Conservation (phyloP, 2,888 invertebrate genomes). For the Caenorhabditis japonica region DNA sequence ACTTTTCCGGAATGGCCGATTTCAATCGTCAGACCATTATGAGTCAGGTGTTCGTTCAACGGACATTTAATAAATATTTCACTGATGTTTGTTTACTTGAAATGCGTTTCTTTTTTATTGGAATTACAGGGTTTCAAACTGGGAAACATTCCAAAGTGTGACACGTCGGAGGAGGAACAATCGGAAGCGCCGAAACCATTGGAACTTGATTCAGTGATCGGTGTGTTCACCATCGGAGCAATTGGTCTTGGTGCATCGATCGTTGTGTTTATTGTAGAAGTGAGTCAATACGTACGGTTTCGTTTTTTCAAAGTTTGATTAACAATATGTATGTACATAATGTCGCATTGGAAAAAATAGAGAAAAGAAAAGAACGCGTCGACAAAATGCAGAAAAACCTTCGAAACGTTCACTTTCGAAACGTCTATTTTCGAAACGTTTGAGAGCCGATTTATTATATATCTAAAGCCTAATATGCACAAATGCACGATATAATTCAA, state of each 20-base stretch:
- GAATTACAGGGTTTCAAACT: slow-evolving; percentile 54
- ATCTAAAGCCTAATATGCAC: no score
- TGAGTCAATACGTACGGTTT: slow-evolving; percentile 11
- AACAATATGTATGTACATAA: no score
- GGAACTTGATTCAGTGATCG: slow-evolving; percentile 56
- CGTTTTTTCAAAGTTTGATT: no score
- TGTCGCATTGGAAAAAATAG: no score
- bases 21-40: slow-evolving; percentile 56
- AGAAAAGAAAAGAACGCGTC: no score
- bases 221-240: slow-evolving; percentile 58
- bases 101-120: no score
- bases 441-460: no score
- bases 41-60: slow-evolving; percentile 55
- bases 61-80: slow-evolving; percentile 63
- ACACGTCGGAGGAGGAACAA: slow-evolving; percentile 15
- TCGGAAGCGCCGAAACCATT: slow-evolving; percentile 43
- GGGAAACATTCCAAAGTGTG: slow-evolving; percentile 54
- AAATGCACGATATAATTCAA: no score
- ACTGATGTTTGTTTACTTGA: no score
- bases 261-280: slow-evolving; percentile 49
- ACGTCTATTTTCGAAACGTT: no score
- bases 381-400: no score
- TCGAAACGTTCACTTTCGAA: no score
- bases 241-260: slow-evolving; percentile 48
- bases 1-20: slow-evolving; percentile 35